These are phyloP conservation scores for Poecile atricapillus DNA, from an alignment of 2,113 vertebrate genomes.

Conservation along the genomic window DNA sequence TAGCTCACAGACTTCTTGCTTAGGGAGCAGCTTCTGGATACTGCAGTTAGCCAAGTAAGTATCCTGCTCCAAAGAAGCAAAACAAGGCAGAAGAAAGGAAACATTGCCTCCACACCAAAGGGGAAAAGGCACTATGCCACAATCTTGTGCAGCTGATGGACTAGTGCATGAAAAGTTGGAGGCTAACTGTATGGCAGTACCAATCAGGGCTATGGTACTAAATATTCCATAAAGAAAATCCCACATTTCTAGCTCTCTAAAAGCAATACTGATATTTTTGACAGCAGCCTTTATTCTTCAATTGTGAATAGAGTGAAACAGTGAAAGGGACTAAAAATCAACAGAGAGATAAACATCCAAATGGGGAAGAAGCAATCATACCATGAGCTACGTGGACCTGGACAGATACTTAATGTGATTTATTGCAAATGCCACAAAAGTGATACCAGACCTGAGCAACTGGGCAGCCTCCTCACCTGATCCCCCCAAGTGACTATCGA, in stretches of 20 bases:
- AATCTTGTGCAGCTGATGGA: background rate
- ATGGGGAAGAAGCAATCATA: background rate
- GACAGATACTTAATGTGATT: background rate
- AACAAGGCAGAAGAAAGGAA: background rate
- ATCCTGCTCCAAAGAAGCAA: background rate
- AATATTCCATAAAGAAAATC: background rate
- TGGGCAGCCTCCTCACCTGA: background rate
- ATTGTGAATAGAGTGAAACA: background rate
- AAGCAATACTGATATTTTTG: background rate
- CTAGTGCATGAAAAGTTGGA: fast-evolving
- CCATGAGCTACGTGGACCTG: background rate
- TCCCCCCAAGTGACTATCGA: fast-evolving
- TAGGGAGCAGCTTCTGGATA: background rate
- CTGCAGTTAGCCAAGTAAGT: background rate
- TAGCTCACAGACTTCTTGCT: background rate
- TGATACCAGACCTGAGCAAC: background rate
- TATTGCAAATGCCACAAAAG: background rate
- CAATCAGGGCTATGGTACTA: background rate
- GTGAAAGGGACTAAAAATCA: background rate
- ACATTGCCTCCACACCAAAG: background rate
- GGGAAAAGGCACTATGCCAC: background rate
- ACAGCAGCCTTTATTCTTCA: background rate
- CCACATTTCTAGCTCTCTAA: background rate
- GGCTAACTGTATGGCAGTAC: background rate
- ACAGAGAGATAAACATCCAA: background rate